These are phyloP conservation scores for Gymnosoma rotundatum DNA, from an alignment of 2,888 invertebrate genomes.

Conservation along the genomic window DNA sequence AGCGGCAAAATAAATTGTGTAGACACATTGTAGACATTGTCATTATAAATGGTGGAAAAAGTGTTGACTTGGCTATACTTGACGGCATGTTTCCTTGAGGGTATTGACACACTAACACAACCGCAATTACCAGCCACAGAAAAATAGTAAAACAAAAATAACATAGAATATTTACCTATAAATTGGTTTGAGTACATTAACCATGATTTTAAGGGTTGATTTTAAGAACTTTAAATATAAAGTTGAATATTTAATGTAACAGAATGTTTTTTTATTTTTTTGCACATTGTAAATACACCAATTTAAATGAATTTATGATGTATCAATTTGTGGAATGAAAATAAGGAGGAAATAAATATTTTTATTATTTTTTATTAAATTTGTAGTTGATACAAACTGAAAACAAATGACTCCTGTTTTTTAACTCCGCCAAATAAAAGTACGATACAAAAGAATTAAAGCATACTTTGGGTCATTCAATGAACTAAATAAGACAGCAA, in stretches of 20 bases:
- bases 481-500: background rate
- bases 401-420: conserved; percentile 58
- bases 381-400: conserved; percentile 79
- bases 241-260: background rate
- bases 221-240: background rate
- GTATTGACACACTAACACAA: conserved; percentile 34
- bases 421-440: conserved; percentile 22
- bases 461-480: background rate
- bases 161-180: background rate
- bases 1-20: too few relatives aligned
- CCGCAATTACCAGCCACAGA: conserved; percentile 50
- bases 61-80: too few relatives aligned
- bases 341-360: background rate
- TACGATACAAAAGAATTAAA: conserved; percentile 18
- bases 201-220: conserved; percentile 21
- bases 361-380: conserved; percentile 43
- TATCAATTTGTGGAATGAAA: conserved; percentile 70
- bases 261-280: background rate
- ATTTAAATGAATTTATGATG: conserved; percentile 49
- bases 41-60: too few relatives aligned
- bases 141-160: conserved; percentile 23
- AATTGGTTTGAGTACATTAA: background rate
- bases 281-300: conserved; percentile 68
- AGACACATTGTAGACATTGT: too few relatives aligned
- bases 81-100: too few relatives aligned